Base-by-base conservation (phyloP, 2,113 vertebrate genomes). In the Perca fluviatilis region DNA sequence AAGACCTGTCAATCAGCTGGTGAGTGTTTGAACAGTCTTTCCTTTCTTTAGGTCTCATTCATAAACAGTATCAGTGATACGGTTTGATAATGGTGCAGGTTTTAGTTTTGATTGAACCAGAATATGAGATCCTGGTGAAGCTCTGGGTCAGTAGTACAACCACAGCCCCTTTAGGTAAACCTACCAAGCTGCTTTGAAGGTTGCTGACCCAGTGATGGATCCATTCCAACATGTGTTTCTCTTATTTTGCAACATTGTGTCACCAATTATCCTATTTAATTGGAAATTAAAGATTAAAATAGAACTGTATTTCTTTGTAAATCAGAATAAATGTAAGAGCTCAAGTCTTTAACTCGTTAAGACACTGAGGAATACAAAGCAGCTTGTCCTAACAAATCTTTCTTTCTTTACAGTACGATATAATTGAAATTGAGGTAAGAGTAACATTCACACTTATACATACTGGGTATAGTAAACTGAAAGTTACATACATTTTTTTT, bases 371-470 rank as follows among this genome's bases (percentile, higher is more conserved):
- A 51, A 25, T 14, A 15, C 10, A 6, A 66, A 58, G 4, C 6
- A 56, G 40, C 18, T 33, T 23, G 1, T 5, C 18, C 23, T 56
- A 70, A 74, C 9, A 56, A 56, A 15, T 16, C 7, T 80, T 53
- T 57, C 3, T 67, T n/a, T 40, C 40, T 46, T 86, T 81, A 30
- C 89, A 94, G 94, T 94, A 93, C 40, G 66, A 84, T 5, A n/a
- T 49, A 19, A 89, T 94, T 14, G 66, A 77, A 77, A 62, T 94
- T 49, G 40, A 91, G 94, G 94, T 94, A 92, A 92, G 91, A 16
- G 3, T n/a, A 25, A 68, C 0, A 36, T 27, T 2, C 5, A 57
- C 8, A 10, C 19, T 25, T 49, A 0, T 15, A 68, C 21, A 9
- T 16, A 60, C 33, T 60, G 57, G 6, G 5, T 4, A 33, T 60